Percentiles rank a stretch among this genome's conserved stretches.
phyloP scores from a whole-genome alignment of 1,140 invertebrate genomes.

The Hylaeus volcanicus region DNA sequence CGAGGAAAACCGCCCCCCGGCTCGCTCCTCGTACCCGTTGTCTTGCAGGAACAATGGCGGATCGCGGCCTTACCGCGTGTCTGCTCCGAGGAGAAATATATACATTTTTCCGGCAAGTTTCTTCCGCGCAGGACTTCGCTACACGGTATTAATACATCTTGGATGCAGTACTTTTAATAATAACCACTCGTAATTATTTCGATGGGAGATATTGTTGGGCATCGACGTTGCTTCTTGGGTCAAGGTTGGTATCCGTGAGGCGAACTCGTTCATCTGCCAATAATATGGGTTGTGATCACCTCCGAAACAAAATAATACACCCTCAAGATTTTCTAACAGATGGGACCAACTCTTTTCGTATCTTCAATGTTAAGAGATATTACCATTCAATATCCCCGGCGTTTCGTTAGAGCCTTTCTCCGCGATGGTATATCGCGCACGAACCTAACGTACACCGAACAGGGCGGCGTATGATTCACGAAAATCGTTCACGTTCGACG shows the following conservation, averaged over 20 bases:
- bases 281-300: no score
- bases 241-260: no score
- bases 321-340: no score
- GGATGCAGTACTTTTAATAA: not conserved
- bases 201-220: not conserved
- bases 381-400: no score
- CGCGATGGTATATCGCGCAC: no score
- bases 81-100: not conserved
- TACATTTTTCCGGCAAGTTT: not conserved
- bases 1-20: not conserved
- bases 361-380: no score
- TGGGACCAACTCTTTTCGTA: no score
- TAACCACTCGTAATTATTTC: slow-evolving; percentile 1
- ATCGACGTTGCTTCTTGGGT: slow-evolving; percentile 14
- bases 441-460: no score
- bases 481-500: not conserved
- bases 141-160: slow-evolving; percentile 11
- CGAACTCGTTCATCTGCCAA: no score
- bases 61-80: not conserved
- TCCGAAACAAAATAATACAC: no score
- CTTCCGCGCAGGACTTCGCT: not conserved
- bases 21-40: not conserved
- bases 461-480: not conserved
- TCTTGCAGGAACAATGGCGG: slow-evolving; percentile 8
- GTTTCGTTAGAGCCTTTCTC: no score